Evolutionary conservation across 2,113 vertebrate genomes (phyloP).

Genomic region (Heterochromis multidens): DNA sequence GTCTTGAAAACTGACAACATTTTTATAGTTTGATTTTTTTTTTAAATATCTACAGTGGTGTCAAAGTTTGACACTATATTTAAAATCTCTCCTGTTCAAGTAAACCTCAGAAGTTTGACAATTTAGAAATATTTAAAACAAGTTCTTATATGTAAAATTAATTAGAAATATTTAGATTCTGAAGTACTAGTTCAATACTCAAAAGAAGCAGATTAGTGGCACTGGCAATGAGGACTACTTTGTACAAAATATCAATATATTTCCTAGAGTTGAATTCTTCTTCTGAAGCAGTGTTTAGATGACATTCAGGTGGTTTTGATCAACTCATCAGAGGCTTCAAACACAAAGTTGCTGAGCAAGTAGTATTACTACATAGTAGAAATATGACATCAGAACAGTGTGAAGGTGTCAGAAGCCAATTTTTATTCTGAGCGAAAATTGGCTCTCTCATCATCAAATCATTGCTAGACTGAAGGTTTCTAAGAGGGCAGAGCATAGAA

Average conservation of each 20-base stretch:
- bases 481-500: background rate
- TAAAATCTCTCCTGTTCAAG: background rate
- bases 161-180: background rate
- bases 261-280: background rate
- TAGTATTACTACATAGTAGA: background rate
- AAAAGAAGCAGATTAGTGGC: background rate
- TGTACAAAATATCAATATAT: background rate
- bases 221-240: background rate
- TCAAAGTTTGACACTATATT: background rate
- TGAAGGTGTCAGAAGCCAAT: background rate
- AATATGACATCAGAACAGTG: background rate
- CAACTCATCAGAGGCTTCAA: background rate
- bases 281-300: background rate
- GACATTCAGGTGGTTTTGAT: background rate
- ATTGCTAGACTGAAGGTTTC: background rate
- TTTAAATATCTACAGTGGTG: background rate
- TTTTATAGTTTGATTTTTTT: background rate
- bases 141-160: background rate
- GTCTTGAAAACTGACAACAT: background rate
- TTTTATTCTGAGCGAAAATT: background rate
- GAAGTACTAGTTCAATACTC: background rate
- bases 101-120: background rate
- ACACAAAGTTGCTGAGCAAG: background rate
- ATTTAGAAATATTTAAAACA: background rate
- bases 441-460: background rate